phyloP scores from a whole-genome alignment of 2,888 invertebrate genomes.

The Heliconius ethilla region DNA sequence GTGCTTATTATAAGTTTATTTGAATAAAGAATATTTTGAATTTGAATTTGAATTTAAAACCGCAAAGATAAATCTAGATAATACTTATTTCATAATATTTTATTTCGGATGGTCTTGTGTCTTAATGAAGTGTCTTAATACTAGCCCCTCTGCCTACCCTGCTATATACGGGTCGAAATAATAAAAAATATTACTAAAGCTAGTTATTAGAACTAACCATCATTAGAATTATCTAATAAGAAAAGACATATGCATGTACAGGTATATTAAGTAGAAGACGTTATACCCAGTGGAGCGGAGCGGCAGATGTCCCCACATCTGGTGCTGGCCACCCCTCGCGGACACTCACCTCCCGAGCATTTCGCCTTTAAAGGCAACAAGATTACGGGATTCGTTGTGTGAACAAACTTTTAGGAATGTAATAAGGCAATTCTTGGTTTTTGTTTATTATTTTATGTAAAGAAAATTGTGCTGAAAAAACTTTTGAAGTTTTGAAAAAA shows the following conservation, averaged over 20 bases:
- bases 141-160: not conserved
- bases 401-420: constrained; percentile 11
- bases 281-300: constrained; percentile 57
- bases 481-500: no score
- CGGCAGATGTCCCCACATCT: constrained; percentile 53
- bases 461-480: no score
- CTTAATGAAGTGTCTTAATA: no score
- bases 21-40: no score
- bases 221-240: constrained; percentile 1
- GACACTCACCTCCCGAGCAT: constrained; percentile 37
- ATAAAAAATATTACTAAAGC: not conserved
- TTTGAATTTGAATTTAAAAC: no score
- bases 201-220: not conserved
- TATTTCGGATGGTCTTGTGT: no score
- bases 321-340: constrained; percentile 46
- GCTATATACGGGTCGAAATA: not conserved
- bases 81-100: no score
- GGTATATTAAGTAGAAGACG: constrained; percentile 50
- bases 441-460: not conserved
- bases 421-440: not conserved
- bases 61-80: no score
- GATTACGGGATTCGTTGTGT: constrained; percentile 31
- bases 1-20: no score
- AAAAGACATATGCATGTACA: not conserved
- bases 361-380: constrained; percentile 32